Base-by-base conservation (phyloP, 1,140 invertebrate species). In the Phymastichus coffea region DNA sequence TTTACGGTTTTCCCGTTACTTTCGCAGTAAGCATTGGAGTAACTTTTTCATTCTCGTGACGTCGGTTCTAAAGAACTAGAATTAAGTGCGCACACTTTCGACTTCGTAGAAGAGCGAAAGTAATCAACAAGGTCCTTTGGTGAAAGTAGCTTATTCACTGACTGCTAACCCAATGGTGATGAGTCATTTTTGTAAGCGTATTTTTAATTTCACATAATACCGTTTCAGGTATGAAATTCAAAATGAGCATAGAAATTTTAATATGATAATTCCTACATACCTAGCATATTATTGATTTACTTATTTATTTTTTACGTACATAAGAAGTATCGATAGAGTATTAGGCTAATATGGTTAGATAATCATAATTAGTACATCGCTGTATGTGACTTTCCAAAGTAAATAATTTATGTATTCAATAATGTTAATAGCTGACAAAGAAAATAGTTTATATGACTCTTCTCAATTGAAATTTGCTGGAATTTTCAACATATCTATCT, bases 171-270 rank as follows among this genome's bases (percentile, higher is more conserved):
- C 20, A 37, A 17, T 48, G 19, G 12, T 47, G 52, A 55, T 56
- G 53, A 56, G 19, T 57, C 55, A 47, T 57, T 47, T n/a, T 15
- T n/a, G 44, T 40, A 48, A 57, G 48, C 44, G 28, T 57, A 47
- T 47, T 35, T 25, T 40, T 35, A 15, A 61, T 20, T 30, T 37
- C 14, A 8, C 25, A 23, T 12, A 55, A 25, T 9, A n/a, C n/a
- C n/a, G n/a, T n/a, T n/a, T n/a, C n/a, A 28, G 38, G 19, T 20
- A 38, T 17, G 1, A 40, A 48, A 38, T 35, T 48, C 26, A 46
- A 38, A 20, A 19, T 4, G 17, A 43, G 20, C 3, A 43, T 43
- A 9, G 9, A 43, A 15, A 43, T 4, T 40, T 57, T 48, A 48
- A 35, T 47, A 43, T 43, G 41, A 33, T 33, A 33, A 33, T 6